phyloP scores from a whole-genome alignment of 2,113 vertebrate species.

The Hippocampus barbouri region DNA sequence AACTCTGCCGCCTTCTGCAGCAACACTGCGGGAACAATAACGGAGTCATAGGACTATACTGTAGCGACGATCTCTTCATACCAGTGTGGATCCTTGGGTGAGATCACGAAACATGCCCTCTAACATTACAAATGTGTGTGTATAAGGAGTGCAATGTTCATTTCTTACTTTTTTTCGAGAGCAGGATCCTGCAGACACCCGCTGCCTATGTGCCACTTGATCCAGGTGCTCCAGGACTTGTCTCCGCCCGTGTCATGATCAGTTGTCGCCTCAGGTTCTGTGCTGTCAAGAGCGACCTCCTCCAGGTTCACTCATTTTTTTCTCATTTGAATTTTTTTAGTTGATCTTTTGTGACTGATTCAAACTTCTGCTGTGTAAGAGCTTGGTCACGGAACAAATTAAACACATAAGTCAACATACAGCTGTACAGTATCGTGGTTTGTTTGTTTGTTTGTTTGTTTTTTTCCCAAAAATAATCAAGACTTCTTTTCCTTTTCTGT shows the following conservation, averaged over 20 bases:
- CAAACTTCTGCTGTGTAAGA: too few relatives aligned
- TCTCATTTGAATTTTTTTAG: neutral
- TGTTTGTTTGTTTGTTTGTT: too few relatives aligned
- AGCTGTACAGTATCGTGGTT: too few relatives aligned
- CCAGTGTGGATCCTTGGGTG: slow-evolving; percentile 93
- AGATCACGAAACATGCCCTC: slow-evolving; percentile 11
- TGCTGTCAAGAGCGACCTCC: slow-evolving; percentile 79
- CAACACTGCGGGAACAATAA: slow-evolving; percentile 41
- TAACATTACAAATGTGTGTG: neutral
- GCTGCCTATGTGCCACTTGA: slow-evolving; percentile 88
- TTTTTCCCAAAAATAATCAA: neutral
- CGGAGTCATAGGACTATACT: slow-evolving; percentile 80
- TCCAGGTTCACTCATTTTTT: slow-evolving; percentile 69
- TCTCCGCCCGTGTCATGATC: slow-evolving; percentile 75
- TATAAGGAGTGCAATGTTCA: neutral
- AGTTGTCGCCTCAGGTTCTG: slow-evolving; percentile 77
- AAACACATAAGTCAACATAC: neutral
- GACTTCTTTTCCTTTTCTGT: slow-evolving; percentile 13
- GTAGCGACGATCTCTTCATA: slow-evolving; percentile 76
- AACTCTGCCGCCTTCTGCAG: slow-evolving; percentile 71
- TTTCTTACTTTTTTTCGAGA: neutral
- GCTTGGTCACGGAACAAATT: too few relatives aligned
- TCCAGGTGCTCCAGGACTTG: slow-evolving; percentile 74
- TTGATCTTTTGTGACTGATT: too few relatives aligned
- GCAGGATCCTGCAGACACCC: slow-evolving; percentile 84